Evolutionary conservation across 2,113 vertebrate species (phyloP), one percentile per base, ranked within the genome.

Genomic region (Manacus vitellinus): DNA sequence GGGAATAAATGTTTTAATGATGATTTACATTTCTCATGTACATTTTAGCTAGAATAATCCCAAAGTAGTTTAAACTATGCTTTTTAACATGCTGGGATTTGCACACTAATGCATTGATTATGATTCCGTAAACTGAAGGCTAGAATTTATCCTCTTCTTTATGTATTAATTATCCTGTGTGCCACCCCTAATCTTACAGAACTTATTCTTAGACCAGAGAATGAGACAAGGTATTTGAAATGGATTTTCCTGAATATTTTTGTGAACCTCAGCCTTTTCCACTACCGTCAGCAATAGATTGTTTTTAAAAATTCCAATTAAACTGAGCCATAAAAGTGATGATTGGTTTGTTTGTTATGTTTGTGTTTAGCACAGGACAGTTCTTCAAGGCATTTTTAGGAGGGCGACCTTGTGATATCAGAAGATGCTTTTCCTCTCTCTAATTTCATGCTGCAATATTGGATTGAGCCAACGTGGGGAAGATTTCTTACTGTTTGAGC

Each of bases 91-190:
- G n/a, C 19, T 84, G 28, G 56, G 78, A 92, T 93, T 95, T 96
- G 84, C 86, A 91, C 89, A 88, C 37, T 94, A 93, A 96, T 94
- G 49, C 62, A 89, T 82, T 95, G 93, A 94, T 95, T 96, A 89
- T 85, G 33, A 95, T 95, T 96, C 89, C n/a, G 24, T 72, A 93
- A 93, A 91, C 85, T 88, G 71, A 92, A 85, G 74, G 58, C 49
- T 92, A 66, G 71, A 96, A 94, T 83, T 92, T 82, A 89, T 91
- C 67, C 24, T 85, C 58, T 73, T 96, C 59, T 61, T 89, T 89
- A 82, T 76, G 20, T 94, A 90, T 93, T 89, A 93, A 92, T 97
- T 85, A 93, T 61, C 70, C 46, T 79, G 17, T 78, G 37, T 93
- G 63, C 58, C 71, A 93, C 83, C 74, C 21, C 39, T 85, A 83